phyloP scores from a whole-genome alignment of 1,140 invertebrate genomes.

The Brachionus rubens region DNA sequence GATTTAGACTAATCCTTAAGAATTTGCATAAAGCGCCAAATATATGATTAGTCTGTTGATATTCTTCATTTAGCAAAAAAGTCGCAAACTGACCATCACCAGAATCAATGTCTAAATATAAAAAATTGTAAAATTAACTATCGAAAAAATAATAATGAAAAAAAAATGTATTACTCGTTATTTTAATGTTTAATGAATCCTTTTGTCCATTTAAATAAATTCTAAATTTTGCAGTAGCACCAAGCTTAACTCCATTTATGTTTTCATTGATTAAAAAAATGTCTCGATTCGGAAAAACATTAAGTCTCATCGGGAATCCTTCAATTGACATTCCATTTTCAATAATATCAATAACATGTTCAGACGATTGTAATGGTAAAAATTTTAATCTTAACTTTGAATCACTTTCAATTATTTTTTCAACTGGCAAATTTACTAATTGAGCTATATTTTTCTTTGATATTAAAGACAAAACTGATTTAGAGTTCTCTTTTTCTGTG shows the following conservation, averaged over 20 bases:
- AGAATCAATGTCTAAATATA: conserved; percentile 1
- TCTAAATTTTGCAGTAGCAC: not conserved
- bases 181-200: conserved; percentile 10
- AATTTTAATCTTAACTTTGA: conserved; percentile 11
- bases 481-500: not conserved
- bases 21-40: conserved; percentile 32
- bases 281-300: conserved; percentile 22
- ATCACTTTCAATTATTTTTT: conserved; percentile 31
- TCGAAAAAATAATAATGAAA: not conserved
- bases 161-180: not conserved
- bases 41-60: not conserved
- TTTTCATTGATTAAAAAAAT: conserved; percentile 34
- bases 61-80: conserved; percentile 10
- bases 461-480: not conserved
- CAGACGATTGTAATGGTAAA: not conserved
- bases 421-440: conserved; percentile 15
- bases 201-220: conserved; percentile 35
- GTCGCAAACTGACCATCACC: not conserved
- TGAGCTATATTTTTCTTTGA: not conserved
- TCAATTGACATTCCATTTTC: conserved; percentile 14
- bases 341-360: not conserved
- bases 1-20: not conserved
- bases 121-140: not conserved
- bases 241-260: not conserved
- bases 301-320: conserved; percentile 11